Base-by-base conservation (phyloP, 2,888 invertebrate species). In the Diadegma fenestrale region DNA sequence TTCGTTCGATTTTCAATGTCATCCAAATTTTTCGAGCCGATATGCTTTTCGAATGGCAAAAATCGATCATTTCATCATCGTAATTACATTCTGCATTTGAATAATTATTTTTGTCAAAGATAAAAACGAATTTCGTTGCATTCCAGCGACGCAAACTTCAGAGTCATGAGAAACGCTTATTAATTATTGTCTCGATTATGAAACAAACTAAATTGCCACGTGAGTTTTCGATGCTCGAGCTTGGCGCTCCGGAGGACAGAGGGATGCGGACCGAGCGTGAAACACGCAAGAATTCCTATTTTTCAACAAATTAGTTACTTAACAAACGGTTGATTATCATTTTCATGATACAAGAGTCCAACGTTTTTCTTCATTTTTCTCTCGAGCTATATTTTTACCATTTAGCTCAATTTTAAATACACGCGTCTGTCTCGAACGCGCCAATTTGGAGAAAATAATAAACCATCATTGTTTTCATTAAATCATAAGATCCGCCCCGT, bases 271-370 rank as follows among this genome's bases (percentile, higher is more conserved):
- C 41, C 22, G 51, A 80, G 30, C 41, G 54, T 48, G 58, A 66
- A 19, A 73, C 58, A 77, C 68, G 37, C 71, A 80, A 69, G 84
- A 82, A 22, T 88, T 91, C 87, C 88, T 89, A 90, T 90, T 90
- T 90, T 89, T 88, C 86, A 81, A 87, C 58, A 87, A 86, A 87
- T 79, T 89, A 88, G 87, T 88, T 90, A 90, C 89, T 90, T 89
- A 90, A 90, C 68, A 81, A 87, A 87, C 84, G 66, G 19, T 87
- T 87, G 80, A 61, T 26, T 84, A 85, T 82, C 82, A 86, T 83
- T 68, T 41, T 80, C 84, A 43, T 26, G 79, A 80, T 63, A 72
- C 51, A 68, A 63, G 71, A 12, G 71, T 68, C 76, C 75, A 37
- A 48, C 51, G 54, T 30, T 61, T 72, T 68, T 69, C 48, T 45